Conservation (phyloP, 2,113 vertebrate genomes). For the Callocephalon fimbriatum region DNA sequence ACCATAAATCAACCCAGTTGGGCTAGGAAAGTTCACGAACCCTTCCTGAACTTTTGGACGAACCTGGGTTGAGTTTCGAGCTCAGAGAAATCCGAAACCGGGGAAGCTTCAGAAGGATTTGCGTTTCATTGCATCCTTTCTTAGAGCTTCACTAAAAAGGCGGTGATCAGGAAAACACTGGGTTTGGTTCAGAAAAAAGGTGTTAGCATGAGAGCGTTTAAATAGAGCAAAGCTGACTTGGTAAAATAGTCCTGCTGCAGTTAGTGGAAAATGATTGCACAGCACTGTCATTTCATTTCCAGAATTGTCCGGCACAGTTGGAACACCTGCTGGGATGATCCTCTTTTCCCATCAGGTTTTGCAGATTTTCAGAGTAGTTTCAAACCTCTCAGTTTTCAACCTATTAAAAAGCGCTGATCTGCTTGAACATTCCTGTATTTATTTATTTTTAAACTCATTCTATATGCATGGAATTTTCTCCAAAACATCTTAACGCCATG, state of each 20-base stretch:
- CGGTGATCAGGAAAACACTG: not conserved
- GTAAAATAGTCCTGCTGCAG: not conserved
- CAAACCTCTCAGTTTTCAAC: not conserved
- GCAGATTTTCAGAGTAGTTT: not conserved
- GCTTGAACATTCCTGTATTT: not conserved
- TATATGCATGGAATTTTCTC: not conserved
- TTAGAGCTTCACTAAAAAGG: not conserved
- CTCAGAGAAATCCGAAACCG: conserved; percentile 45
- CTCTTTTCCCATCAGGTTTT: not conserved
- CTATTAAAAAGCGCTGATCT: not conserved
- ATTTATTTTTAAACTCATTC: not conserved
- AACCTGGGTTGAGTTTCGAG: conserved; percentile 51
- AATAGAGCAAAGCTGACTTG: not conserved
- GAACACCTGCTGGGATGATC: not conserved
- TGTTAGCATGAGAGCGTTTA: not conserved
- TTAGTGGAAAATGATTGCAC: not conserved
- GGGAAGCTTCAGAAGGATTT: conserved; percentile 53
- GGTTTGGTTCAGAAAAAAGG: not conserved
- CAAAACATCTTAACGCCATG: not conserved
- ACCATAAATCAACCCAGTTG: conserved; percentile 56
- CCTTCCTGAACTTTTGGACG: conserved; percentile 51
- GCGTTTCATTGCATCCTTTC: not conserved
- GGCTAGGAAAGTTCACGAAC: conserved; percentile 65
- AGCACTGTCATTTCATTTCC: not conserved
- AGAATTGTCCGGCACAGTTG: not conserved